A percentile compares a stretch with the other conserved stretches of the same genome.
Evolutionary conservation across 2,113 vertebrate species (phyloP).

Genomic region (Cottus gobio): DNA sequence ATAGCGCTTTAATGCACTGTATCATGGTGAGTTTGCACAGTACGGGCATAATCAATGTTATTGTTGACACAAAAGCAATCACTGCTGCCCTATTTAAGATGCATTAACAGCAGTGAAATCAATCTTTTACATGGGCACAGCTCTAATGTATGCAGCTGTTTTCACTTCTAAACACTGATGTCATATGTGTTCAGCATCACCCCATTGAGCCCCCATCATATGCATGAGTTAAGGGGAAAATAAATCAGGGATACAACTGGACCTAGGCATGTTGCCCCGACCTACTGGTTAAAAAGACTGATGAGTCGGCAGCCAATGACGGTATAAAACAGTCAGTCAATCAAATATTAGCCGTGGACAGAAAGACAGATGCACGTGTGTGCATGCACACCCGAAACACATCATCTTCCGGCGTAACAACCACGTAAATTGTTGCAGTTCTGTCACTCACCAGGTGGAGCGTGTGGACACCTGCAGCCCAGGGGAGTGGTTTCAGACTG

Average conservation of each 20-base stretch:
- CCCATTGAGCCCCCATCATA: too few relatives aligned
- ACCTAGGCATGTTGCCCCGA: too few relatives aligned
- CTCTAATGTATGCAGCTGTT: not conserved
- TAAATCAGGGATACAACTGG: too few relatives aligned
- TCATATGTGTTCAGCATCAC: too few relatives aligned
- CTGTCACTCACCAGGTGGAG: constrained; percentile 45
- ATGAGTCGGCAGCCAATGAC: too few relatives aligned
- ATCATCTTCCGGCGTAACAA: not conserved
- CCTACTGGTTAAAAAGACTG: too few relatives aligned
- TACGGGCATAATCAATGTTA: not conserved
- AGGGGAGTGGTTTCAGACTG: constrained; percentile 5
- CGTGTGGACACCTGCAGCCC: constrained; percentile 23
- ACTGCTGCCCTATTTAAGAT: not conserved
- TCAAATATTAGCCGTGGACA: not conserved
- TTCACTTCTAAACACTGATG: not conserved
- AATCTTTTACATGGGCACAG: not conserved
- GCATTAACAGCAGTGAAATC: not conserved
- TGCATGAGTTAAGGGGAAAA: too few relatives aligned
- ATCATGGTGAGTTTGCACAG: not conserved
- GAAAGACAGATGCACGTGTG: not conserved
- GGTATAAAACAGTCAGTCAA: too few relatives aligned
- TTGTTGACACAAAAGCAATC: not conserved
- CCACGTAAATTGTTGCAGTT: not conserved
- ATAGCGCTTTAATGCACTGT: not conserved
- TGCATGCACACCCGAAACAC: not conserved